Percentiles rank a stretch among this genome's conserved stretches.
phyloP scores from a whole-genome alignment of 2,797 vertebrate genomes.

The Percopsis omiscomaycus region DNA sequence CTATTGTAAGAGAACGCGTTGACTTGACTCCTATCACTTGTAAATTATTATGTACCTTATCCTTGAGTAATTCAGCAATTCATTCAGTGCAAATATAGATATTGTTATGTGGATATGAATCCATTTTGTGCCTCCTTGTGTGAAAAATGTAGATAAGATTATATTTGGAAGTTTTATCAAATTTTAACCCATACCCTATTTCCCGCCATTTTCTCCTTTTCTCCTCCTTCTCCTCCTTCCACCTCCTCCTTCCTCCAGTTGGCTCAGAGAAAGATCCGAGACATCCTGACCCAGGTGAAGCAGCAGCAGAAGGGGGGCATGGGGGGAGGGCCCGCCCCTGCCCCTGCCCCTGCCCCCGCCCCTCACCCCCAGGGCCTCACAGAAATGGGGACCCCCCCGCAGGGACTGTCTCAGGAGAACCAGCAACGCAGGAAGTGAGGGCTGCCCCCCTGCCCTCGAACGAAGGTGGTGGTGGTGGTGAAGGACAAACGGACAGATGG shows the following conservation, averaged over 20 bases:
- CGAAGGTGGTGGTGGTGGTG: constrained; percentile 27
- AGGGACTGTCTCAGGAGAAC: constrained; percentile 69
- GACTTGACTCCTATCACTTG: no score
- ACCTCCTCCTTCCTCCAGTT: constrained; percentile 70
- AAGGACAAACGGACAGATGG: constrained; percentile 57
- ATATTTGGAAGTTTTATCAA: no score
- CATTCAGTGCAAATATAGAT: no score
- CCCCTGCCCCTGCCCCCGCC: constrained; percentile 38
- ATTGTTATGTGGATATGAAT: no score
- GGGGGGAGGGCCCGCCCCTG: constrained; percentile 59
- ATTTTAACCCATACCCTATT: not conserved
- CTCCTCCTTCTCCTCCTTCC: not conserved
- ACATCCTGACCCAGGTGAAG: constrained; percentile 94
- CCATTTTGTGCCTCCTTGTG: no score
- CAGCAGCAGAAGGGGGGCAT: constrained; percentile 89
- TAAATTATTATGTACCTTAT: no score
- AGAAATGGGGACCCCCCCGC: constrained; percentile 69
- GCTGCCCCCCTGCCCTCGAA: constrained; percentile 17
- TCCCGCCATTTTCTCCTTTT: not conserved
- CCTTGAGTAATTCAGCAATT: no score
- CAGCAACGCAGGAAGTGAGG: constrained; percentile 76
- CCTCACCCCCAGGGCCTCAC: constrained; percentile 73
- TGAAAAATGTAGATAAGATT: no score
- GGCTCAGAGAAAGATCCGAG: constrained; percentile 95
- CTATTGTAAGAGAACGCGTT: no score